Evolutionary conservation across 1,140 invertebrate species (phyloP), one percentile per base, ranked within the genome.

Genomic region (Dendroctonus valens): DNA sequence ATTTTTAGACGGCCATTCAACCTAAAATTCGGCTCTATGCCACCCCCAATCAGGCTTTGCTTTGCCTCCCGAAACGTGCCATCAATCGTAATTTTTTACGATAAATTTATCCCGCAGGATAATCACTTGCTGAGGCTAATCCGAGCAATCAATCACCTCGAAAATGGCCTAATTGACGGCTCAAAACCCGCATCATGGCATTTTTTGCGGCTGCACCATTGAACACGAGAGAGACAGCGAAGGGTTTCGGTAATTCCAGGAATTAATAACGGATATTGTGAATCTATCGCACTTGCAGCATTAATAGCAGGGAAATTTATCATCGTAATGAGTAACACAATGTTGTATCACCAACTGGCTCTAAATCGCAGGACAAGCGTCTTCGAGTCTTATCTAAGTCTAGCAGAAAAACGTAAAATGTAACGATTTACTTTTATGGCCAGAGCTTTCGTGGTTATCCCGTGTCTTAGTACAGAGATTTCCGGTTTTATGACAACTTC

Each of bases 21-120:
- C 26, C 26, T 26, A 26, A 26, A 26, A 2, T 26, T 26, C 26
- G 26, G 26, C 26, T 26, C 26, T 26, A 26, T 26, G 26, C 26
- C 26, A 12, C 8, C 8, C 15, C 11, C 12, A 6, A 15, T 9
- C 5, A 48, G 57, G 44, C 12, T 59, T 59, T 46, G 42, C 26
- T 15, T 46, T 46, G 7, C 57, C 44, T 38, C 60, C 37, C 14
- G 14, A 53, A 54, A 63, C 54, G 40, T 55, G 46, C 48, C 63
- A 65, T 65, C 63, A 65, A 65, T 65, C 63, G 63, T 57, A 49
- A 64, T 65, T 65, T 65, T 63, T 50, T 61, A 61, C 63, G 63
- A 58, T 65, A 58, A 65, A 65, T 65, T 65, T 65, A 65, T 65
- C 48, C 63, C 40, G n/a, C 53, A 51, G 49, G 53, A 65, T 65